These are phyloP conservation scores for Chesias legatella DNA, from an alignment of 2,888 invertebrate species.

Conservation along the genomic window DNA sequence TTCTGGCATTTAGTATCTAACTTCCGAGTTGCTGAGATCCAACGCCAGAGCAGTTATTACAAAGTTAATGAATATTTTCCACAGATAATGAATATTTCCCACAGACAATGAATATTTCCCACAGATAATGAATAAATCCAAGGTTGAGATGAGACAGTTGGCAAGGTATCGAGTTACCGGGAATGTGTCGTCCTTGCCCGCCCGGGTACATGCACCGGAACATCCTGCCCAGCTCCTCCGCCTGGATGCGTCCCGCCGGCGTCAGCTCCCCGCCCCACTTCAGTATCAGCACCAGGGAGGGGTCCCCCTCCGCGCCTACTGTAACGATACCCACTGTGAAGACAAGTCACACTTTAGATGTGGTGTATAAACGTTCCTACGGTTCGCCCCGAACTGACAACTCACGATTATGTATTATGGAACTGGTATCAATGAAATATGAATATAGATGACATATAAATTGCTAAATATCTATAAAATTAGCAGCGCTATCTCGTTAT, in stretches of 20 bases:
- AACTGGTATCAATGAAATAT: too few species aligned
- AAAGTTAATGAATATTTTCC: too few species aligned
- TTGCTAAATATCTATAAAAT: too few species aligned
- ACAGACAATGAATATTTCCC: too few species aligned
- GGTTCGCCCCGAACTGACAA: background rate
- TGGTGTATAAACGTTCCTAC: background rate
- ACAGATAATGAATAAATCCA: too few species aligned
- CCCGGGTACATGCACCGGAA: slow-evolving; percentile 99
- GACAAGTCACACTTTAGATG: slow-evolving; percentile 8
- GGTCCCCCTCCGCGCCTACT: slow-evolving; percentile 92
- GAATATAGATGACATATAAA: too few species aligned
- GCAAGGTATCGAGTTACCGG: slow-evolving; percentile 77
- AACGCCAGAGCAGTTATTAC: too few species aligned
- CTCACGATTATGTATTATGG: too few species aligned
- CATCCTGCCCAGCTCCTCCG: slow-evolving; percentile 97
- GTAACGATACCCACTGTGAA: slow-evolving; percentile 27
- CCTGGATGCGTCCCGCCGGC: slow-evolving; percentile 97
- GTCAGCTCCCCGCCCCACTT: slow-evolving; percentile 99
- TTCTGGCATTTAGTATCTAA: too few species aligned
- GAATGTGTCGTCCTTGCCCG: slow-evolving; percentile 93
- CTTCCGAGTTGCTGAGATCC: too few species aligned
- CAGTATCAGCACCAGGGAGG: slow-evolving; percentile 96
- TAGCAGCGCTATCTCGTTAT: too few species aligned
- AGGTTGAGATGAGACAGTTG: background rate
- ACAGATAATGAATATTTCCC: too few species aligned